Evolutionary conservation across 2,113 vertebrate species (phyloP), one percentile per base, ranked within the genome.

Genomic region (Perognathus longimembris): DNA sequence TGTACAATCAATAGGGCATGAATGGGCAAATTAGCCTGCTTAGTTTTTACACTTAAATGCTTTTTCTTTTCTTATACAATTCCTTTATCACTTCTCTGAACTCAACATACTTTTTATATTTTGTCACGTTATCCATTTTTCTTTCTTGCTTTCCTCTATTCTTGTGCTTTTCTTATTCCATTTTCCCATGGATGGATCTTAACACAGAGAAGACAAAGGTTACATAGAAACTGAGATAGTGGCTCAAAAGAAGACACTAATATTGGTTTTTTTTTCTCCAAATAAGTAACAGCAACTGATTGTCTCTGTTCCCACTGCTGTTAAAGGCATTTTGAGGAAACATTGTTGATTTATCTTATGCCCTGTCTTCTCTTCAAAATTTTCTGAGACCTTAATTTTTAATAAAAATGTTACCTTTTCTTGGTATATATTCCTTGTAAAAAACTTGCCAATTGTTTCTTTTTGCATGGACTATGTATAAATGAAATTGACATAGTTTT

Each of bases 71-170:
- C 50, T 38, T 89, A 15, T 54, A 18, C 14, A 54, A 21, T 66
- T 86, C 75, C 74, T 61, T 79, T 91, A 93, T 82, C 18, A 11
- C 84, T 94, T 90, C 64, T 95, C 83, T 89, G 8, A 77, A 50
- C 50, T 93, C 67, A 90, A 40, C 2, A 79, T 79, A 28, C 67
- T 11, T 76, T 66, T 90, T 24, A 77, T 34, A 77, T n/a, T n/a
- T 88, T 87, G 86, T 94, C 54, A 59, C 81, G 17, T 73, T 77
- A 89, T 91, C 38, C 22, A 73, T 61, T 77, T 85, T 24, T 85
- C 71, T 77, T 57, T 76, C 36, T 63, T n/a, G 34, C 15, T 61
- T 90, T 11, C 9, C 21, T 85, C 59, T 79, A 75, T 26, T 40
- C 86, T 74, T 54, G 24, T 67, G 54, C 14, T 22, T 34, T 21